Percentiles rank a stretch among this genome's conserved stretches.
Conservation (phyloP, 2,888 invertebrate species). For the Hydropsyche betteni region DNA sequence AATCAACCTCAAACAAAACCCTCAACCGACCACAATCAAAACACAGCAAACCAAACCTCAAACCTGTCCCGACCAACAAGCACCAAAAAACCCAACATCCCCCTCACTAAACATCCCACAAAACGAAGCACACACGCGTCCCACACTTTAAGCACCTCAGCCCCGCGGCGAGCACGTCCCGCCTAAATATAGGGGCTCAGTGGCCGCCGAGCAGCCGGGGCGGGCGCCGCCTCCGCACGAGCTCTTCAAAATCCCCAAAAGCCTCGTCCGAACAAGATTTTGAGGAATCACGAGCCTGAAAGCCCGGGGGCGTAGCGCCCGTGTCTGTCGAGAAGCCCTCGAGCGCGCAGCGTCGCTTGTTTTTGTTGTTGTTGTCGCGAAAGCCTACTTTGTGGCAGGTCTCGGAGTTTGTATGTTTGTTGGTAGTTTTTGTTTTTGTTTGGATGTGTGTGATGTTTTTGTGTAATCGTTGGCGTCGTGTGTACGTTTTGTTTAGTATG, state of each 20-base stretch:
- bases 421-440: not conserved
- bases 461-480: no score
- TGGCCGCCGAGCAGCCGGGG: slow-evolving; percentile 40
- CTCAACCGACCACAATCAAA: no score
- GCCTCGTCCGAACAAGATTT: not conserved
- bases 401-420: not conserved
- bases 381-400: not conserved
- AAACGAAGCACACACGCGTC: not conserved
- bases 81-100: no score
- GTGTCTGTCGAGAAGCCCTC: no score
- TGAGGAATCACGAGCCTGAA: not conserved
- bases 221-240: slow-evolving; percentile 29
- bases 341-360: not conserved
- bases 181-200: slow-evolving; percentile 41
- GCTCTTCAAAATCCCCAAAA: not conserved
- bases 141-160: not conserved
- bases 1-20: no score
- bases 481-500: not conserved
- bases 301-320: no score
- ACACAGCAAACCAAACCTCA: no score
- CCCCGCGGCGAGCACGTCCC: not conserved
- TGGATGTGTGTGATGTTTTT: not conserved
- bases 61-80: no score
- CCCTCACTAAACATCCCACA: no score
- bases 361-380: not conserved